Percentiles rank a stretch among this genome's conserved stretches.
phyloP scores from a whole-genome alignment of 92 coral and sea anemone genomes.

The Epizoanthus scotinus region DNA sequence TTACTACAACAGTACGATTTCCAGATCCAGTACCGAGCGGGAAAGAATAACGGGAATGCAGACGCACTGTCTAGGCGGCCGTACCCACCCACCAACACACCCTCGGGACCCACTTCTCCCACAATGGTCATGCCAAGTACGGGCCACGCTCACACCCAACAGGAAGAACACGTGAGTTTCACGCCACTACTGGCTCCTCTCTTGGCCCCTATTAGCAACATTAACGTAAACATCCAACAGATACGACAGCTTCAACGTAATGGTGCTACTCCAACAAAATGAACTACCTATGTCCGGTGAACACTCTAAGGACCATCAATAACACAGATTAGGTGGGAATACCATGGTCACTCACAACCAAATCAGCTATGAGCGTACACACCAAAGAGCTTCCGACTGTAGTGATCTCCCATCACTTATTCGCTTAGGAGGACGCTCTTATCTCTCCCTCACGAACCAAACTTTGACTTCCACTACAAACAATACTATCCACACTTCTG shows the following conservation, averaged over 20 bases:
- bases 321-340: background rate
- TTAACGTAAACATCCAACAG: conserved; percentile 18
- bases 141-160: conserved; percentile 15
- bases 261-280: no score
- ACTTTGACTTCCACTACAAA: no score
- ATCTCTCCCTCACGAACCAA: no score
- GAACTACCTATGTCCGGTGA: no score
- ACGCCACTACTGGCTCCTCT: no score
- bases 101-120: background rate
- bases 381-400: no score
- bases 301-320: background rate
- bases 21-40: conserved; percentile 53
- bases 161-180: background rate
- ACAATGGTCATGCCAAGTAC: no score
- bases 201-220: background rate
- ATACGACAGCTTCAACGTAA: conserved; percentile 47
- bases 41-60: conserved; percentile 48
- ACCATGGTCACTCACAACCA: background rate
- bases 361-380: background rate
- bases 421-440: no score
- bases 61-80: conserved; percentile 58
- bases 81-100: background rate
- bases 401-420: no score
- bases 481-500: no score
- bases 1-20: conserved; percentile 50